A percentile compares a stretch with the other conserved stretches of the same genome.
phyloP scores from a whole-genome alignment of 2,113 vertebrate genomes.

The Galemys pyrenaicus region DNA sequence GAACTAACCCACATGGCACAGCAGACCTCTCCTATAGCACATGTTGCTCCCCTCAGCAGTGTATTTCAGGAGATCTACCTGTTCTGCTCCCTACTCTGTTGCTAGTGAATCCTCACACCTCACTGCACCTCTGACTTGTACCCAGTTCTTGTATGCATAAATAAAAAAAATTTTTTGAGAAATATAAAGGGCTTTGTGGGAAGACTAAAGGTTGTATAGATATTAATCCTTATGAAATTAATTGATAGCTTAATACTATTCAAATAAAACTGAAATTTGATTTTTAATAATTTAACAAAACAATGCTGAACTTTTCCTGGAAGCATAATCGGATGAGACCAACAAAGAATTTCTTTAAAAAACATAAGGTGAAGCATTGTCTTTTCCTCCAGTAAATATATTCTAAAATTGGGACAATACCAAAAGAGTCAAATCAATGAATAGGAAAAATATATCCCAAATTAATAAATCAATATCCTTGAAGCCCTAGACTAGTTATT shows the following conservation, averaged over 20 bases:
- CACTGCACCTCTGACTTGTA: too few relatives aligned
- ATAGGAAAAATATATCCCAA: not conserved
- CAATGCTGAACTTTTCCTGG: not conserved
- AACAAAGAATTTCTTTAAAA: not conserved
- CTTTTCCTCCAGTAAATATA: not conserved
- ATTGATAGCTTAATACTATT: not conserved
- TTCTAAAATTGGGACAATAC: not conserved
- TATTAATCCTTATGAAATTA: not conserved
- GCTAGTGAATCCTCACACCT: too few relatives aligned
- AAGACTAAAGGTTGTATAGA: slow-evolving; percentile 17
- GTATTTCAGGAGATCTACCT: too few relatives aligned
- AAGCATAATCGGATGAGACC: not conserved
- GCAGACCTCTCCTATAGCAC: too few relatives aligned
- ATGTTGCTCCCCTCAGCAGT: too few relatives aligned
- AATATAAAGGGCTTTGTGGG: not conserved
- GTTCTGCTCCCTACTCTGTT: too few relatives aligned
- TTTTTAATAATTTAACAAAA: not conserved
- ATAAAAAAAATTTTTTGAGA: slow-evolving; percentile 9
- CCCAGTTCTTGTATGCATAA: too few relatives aligned
- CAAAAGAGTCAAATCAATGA: not conserved
- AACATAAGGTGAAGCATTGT: not conserved
- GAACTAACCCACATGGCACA: too few relatives aligned
- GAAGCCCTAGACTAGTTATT: not conserved
- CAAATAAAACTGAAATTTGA: slow-evolving; percentile 33
- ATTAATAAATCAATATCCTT: not conserved